Conservation (phyloP, 1,140 invertebrate species). For the Oedothorax gibbosus region DNA sequence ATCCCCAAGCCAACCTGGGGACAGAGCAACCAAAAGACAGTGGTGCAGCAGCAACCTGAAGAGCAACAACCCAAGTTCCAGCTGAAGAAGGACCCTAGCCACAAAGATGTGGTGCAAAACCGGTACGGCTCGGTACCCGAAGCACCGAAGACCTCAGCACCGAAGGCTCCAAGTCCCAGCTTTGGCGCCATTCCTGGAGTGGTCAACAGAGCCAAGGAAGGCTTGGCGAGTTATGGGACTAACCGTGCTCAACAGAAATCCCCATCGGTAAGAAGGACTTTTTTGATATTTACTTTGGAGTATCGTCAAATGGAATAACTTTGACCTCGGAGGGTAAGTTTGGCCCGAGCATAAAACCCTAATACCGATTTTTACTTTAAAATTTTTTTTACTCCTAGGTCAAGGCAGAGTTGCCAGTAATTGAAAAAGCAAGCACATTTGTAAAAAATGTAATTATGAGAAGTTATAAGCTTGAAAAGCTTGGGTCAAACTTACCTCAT, state of each 20-base stretch:
- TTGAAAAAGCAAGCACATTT: too few species aligned
- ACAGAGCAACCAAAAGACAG: constrained; percentile 13
- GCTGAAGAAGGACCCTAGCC: constrained; percentile 40
- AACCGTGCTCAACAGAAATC: constrained; percentile 32
- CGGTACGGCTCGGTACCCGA: not conserved
- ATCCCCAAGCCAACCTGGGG: constrained; percentile 21
- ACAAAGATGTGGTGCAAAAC: constrained; percentile 28
- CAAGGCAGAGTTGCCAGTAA: too few species aligned
- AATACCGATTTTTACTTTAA: too few species aligned
- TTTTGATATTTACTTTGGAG: too few species aligned
- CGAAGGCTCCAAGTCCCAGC: constrained; percentile 64
- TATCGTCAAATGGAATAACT: too few species aligned
- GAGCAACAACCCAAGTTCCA: constrained; percentile 18
- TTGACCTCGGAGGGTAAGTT: too few species aligned
- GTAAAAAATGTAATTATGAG: too few species aligned
- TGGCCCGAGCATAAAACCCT: too few species aligned
- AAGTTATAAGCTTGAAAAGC: too few species aligned
- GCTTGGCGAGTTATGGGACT: constrained; percentile 66
- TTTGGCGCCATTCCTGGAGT: constrained; percentile 89
- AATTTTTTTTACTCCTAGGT: too few species aligned
- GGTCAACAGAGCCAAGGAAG: constrained; percentile 93
- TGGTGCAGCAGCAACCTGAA: not conserved
- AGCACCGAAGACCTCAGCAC: not conserved
- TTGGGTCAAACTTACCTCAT: too few species aligned
- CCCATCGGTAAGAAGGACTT: constrained; percentile 15